phyloP scores from a whole-genome alignment of 2,113 vertebrate species.

The Cynopterus brachyotis region DNA sequence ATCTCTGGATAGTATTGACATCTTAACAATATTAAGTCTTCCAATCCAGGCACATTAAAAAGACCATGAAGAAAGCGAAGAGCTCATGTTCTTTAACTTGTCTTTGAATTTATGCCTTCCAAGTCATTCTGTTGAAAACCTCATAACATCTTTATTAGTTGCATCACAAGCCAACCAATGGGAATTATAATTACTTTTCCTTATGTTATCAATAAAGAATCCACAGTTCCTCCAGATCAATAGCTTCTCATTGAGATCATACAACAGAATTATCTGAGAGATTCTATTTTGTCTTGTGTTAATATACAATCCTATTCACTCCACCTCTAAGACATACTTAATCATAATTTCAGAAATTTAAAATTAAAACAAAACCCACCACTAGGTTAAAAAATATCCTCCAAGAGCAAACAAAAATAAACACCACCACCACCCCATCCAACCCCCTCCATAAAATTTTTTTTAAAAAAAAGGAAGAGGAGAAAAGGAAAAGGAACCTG shows the following conservation, averaged over 20 bases:
- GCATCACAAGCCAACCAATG: not conserved
- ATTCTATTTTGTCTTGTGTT: not conserved
- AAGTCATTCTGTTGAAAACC: not conserved
- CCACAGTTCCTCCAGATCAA: not conserved
- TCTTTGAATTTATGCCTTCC: not conserved
- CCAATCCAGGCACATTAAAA: not conserved
- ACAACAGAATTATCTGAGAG: not conserved
- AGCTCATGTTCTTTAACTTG: not conserved
- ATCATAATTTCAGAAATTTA: not conserved
- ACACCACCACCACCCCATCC: not conserved
- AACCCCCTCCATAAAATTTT: too few species aligned
- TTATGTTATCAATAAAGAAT: not conserved
- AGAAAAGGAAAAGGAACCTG: not conserved
- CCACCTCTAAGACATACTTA: not conserved
- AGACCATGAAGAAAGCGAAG: not conserved
- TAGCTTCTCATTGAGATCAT: not conserved
- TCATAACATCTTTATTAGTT: not conserved
- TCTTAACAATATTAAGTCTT: not conserved
- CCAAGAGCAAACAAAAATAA: not conserved
- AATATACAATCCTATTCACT: not conserved
- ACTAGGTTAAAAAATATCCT: not conserved
- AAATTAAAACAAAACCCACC: slow-evolving; percentile 8
- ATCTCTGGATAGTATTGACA: not conserved
- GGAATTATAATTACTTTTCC: not conserved
- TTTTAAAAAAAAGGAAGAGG: not conserved